Evolutionary conservation across 2,888 invertebrate species (phyloP), one percentile per base, ranked within the genome.

Genomic region (Sylvicola cinctus): DNA sequence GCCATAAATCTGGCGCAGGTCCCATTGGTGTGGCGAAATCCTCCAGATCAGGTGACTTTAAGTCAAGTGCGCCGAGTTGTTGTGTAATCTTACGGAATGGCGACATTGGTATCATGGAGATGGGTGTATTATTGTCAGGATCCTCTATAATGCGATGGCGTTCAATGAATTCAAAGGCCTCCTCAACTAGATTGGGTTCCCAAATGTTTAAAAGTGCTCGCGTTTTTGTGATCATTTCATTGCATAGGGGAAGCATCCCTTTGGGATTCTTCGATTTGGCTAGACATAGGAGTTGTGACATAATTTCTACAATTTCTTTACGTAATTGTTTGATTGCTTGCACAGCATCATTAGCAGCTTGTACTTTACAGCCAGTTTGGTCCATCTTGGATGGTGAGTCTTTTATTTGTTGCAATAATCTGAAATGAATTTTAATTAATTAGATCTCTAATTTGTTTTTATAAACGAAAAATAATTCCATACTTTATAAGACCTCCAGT

Each of bases 401-500:
- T 49, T 84, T 84, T 36, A 75, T 63, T 51, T 79, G 77, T 53
- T 84, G 84, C 5, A 84, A 69, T 45, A 84, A 57, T 50, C 81
- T 81, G 46, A 7, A 44, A 47, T 32, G 4, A 6, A 34, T 38
- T 34, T 31, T n/a, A n/a, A n/a, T 30, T 7, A n/a, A 14, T 12
- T 14, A 10, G n/a, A 30, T 30, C n/a, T 10, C 30, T 10, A 30
- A 30, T 13, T 23, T 3, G 5, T 29, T 27, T 12, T 20, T 17
- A 13, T 25, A 17, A 17, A n/a, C n/a, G n/a, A n/a, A n/a, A n/a
- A n/a, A n/a, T n/a, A n/a, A n/a, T 52, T 25, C 7, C 7, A 49
- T 54, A 81, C 81, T 76, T 76, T 40, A 87, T 76, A 17, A 93
- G 66, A 6, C 91, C 91, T 1, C 90, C 91, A 40, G 79, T 76